Base-by-base conservation (phyloP, 1,140 invertebrate genomes). In the Bathynomus jamesi region DNA sequence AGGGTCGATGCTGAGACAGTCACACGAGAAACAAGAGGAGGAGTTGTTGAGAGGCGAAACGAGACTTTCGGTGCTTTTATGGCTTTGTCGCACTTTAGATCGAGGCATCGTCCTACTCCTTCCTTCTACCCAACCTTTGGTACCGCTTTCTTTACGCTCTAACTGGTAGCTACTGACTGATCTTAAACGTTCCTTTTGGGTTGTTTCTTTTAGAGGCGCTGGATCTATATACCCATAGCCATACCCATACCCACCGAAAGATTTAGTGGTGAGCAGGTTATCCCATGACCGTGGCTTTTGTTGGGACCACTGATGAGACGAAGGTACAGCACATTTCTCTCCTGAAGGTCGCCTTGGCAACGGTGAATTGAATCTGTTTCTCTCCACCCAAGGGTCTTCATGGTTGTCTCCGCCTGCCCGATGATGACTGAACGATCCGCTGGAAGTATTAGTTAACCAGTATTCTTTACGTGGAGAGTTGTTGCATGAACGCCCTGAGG, bases 271-370 rank as follows among this genome's bases (percentile, higher is more conserved):
- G 13, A 76, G 89, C 25, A 94, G 82, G 83, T 93, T 93, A 78
- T 93, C 91, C 91, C 91, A 93, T 0, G 91, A 93, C 79, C 93
- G 92, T 4, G 91, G 91, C 78, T 93, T 91, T 0, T 61, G 81
- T 79, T 65, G 81, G 79, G 73, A 79, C 83, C 67, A 82, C 78
- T 78, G 32, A 53, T 11, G 40, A 21, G 40, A n/a, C n/a, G n/a
- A n/a, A n/a, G n/a, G n/a, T n/a, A n/a, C n/a, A n/a, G n/a, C n/a
- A n/a, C n/a, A n/a, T 40, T 40, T 40, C 17, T 8, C 32, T 40
- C 17, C 32, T 40, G 32, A 8, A 40, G 7, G 7, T 40, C 32
- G 7, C 7, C 17, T 7, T 40, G 32, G 32, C n/a, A n/a, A n/a
- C n/a, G n/a, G n/a, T n/a, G n/a, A n/a, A n/a, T n/a, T n/a, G n/a